Conservation (phyloP, 2,888 invertebrate species). For the Polymixis flavicincta region DNA sequence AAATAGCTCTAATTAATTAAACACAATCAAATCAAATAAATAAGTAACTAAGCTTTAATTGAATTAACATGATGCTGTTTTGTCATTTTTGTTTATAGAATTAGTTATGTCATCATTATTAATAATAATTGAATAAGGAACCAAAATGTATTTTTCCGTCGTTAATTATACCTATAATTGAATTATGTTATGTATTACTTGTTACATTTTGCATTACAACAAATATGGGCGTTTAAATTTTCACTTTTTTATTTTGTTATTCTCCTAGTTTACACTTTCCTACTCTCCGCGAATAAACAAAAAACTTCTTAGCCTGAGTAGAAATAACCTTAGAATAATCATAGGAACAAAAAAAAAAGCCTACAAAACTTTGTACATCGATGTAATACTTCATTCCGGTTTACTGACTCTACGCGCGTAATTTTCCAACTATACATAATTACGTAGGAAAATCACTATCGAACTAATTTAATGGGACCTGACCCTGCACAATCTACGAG, state of each 20-base stretch:
- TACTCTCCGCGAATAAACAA: too few species aligned
- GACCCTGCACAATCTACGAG: constrained; percentile 52
- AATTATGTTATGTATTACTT: background rate
- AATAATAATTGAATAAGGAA: background rate
- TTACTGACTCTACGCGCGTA: constrained; percentile 26
- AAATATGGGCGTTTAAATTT: background rate
- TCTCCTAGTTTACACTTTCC: too few species aligned
- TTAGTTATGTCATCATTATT: background rate
- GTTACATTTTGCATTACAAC: background rate
- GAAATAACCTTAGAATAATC: too few species aligned
- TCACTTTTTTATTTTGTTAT: background rate
- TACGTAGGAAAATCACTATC: constrained; percentile 44
- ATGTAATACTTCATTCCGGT: constrained; percentile 11
- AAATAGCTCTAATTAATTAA: too few species aligned
- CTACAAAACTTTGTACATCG: background rate
- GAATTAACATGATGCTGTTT: background rate
- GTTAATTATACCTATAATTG: background rate
- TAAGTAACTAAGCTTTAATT: background rate
- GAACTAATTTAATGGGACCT: constrained; percentile 43
- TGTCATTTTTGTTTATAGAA: constrained; percentile 3
- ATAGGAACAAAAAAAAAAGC: too few species aligned
- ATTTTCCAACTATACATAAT: constrained; percentile 46
- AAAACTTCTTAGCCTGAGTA: too few species aligned
- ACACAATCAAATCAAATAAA: background rate
- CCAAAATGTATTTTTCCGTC: background rate